Percentiles rank a stretch among this genome's conserved stretches.
phyloP scores from a whole-genome alignment of 2,113 vertebrate genomes.

The Rostratula benghalensis region DNA sequence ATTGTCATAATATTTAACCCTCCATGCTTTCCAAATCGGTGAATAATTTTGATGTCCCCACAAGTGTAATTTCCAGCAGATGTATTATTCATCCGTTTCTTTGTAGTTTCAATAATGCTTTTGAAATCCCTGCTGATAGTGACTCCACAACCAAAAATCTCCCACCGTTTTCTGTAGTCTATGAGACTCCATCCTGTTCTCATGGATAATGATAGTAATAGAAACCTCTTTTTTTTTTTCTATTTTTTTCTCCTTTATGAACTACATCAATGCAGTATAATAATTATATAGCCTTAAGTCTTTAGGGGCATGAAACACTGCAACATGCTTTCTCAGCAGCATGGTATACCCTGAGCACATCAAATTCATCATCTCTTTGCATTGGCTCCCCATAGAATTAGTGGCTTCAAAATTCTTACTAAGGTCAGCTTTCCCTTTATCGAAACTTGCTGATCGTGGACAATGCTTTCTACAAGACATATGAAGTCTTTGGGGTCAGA shows the following conservation, averaged over 20 bases:
- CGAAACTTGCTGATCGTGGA: background rate
- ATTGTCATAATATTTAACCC: conserved; percentile 40
- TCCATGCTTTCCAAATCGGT: background rate
- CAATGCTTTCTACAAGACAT: background rate
- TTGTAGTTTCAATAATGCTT: background rate
- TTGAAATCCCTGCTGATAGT: background rate
- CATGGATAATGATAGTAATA: background rate
- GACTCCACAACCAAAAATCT: background rate
- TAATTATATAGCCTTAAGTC: background rate
- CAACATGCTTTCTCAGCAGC: background rate
- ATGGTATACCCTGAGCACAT: background rate
- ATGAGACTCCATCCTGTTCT: background rate
- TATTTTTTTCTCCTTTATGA: background rate
- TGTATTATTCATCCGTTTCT: background rate
- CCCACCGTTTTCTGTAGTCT: background rate
- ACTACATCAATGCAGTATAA: background rate
- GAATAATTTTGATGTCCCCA: conserved; percentile 1
- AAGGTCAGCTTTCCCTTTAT: background rate
- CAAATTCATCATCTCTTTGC: background rate
- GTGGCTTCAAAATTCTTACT: background rate
- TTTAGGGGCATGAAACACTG: background rate
- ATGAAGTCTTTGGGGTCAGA: background rate
- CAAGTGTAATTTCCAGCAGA: background rate
- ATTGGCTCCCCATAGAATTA: background rate
- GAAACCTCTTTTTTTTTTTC: background rate